phyloP scores from a whole-genome alignment of 2,113 vertebrate genomes.

The Mungos mungo region DNA sequence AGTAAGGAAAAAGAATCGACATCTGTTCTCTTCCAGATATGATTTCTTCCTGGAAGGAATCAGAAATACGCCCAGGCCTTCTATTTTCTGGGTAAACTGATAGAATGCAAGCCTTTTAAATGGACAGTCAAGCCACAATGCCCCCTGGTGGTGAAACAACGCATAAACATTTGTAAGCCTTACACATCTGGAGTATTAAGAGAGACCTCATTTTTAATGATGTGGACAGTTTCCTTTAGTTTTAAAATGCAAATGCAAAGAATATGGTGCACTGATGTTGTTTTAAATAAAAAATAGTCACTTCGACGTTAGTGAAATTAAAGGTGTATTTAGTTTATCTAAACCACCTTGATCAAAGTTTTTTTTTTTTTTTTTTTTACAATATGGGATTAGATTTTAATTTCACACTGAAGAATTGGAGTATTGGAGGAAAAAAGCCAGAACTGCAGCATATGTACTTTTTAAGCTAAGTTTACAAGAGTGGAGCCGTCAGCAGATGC shows the following conservation, averaged over 20 bases:
- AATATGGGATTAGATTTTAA: background rate
- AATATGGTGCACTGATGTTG: background rate
- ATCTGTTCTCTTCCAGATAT: conserved; percentile 77
- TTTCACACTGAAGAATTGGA: background rate
- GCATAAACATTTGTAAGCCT: background rate
- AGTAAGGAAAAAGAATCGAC: conserved; percentile 70
- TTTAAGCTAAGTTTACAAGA: conserved; percentile 33
- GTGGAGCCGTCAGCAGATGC: background rate
- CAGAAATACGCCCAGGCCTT: conserved; percentile 38
- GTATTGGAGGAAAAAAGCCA: background rate
- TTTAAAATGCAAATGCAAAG: conserved; percentile 26
- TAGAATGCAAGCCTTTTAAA: conserved; percentile 60
- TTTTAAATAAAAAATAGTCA: background rate
- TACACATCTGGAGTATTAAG: background rate
- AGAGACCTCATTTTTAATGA: conserved; percentile 20
- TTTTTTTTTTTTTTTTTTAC: background rate
- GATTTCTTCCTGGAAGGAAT: conserved; percentile 71
- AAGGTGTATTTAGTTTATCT: background rate
- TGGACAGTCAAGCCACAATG: conserved; percentile 88
- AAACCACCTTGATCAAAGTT: background rate
- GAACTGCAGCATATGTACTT: background rate
- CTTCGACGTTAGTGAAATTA: background rate
- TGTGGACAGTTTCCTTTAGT: background rate
- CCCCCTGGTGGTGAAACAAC: conserved; percentile 88
- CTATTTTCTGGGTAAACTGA: conserved; percentile 63